phyloP scores from a whole-genome alignment of 64 coral and sea anemone genomes.

The Orbicella faveolata region DNA sequence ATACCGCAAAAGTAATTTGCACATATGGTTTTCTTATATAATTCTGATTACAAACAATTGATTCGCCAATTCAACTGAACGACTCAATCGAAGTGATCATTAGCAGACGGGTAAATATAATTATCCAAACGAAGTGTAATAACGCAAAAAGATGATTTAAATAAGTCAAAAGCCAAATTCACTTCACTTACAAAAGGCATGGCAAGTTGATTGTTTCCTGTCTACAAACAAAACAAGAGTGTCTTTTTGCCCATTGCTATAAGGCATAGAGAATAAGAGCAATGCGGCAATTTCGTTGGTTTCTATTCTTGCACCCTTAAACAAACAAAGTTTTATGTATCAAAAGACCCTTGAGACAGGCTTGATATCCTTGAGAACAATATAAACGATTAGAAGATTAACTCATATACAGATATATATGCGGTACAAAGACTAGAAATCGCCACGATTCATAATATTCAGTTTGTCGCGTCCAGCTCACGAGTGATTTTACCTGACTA shows the following conservation, averaged over 20 bases:
- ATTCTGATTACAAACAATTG: no score
- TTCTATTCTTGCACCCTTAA: not conserved
- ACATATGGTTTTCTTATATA: no score
- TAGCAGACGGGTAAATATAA: not conserved
- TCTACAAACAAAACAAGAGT: not conserved
- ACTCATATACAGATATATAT: not conserved
- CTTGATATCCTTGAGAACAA: conserved; percentile 6
- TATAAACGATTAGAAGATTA: not conserved
- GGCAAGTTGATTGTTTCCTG: not conserved
- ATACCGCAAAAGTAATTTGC: no score
- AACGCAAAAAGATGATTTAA: not conserved
- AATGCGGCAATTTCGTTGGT: not conserved
- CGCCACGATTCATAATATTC: not conserved
- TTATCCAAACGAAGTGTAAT: not conserved
- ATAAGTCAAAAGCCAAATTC: not conserved
- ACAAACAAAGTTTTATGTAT: conserved; percentile 14
- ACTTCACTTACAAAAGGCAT: not conserved
- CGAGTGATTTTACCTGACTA: not conserved
- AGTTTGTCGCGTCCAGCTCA: not conserved
- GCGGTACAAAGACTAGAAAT: no score
- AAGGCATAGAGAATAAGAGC: not conserved
- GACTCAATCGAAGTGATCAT: not conserved
- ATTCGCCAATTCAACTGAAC: no score
- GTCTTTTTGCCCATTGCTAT: not conserved
- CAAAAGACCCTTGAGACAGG: conserved; percentile 17